phyloP scores from a whole-genome alignment of 2,888 invertebrate species.

The Neoscelio sp. region DNA sequence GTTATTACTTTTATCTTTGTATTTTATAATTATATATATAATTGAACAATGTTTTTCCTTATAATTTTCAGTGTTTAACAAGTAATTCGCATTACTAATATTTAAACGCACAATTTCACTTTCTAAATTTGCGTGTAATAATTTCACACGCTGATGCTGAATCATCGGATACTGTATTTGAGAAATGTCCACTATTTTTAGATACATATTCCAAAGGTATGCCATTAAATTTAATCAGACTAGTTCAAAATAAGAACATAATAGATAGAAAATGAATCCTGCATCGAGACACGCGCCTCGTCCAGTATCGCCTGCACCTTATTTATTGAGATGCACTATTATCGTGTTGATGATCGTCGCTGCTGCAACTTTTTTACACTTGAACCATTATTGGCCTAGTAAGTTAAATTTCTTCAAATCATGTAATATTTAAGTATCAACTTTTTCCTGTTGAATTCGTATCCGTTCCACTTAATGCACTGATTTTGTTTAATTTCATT shows the following conservation, averaged over 20 bases:
- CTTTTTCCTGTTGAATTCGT: not conserved
- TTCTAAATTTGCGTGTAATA: constrained; percentile 31
- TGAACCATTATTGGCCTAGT: constrained; percentile 80
- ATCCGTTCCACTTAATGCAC: no score
- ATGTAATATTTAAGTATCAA: no score
- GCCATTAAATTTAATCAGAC: constrained; percentile 73
- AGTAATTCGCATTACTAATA: no score
- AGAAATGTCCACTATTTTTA: constrained; percentile 3
- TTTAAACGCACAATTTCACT: constrained; percentile 32
- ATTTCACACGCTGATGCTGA: not conserved
- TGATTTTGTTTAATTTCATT: no score
- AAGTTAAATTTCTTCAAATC: constrained; percentile 71
- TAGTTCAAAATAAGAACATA: constrained; percentile 68
- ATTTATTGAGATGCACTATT: constrained; percentile 74
- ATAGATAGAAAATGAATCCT: constrained; percentile 75
- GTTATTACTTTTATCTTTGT: no score
- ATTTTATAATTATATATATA: no score
- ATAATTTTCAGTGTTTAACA: no score
- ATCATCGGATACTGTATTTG: not conserved
- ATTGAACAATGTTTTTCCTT: no score
- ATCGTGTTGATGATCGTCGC: constrained; percentile 77
- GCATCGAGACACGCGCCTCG: constrained; percentile 58
- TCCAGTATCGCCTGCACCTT: constrained; percentile 71
- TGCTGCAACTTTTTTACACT: constrained; percentile 79
- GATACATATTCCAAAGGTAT: constrained; percentile 66